Conservation (phyloP, 1,140 invertebrate species). For the Drosophila repletoides region DNA sequence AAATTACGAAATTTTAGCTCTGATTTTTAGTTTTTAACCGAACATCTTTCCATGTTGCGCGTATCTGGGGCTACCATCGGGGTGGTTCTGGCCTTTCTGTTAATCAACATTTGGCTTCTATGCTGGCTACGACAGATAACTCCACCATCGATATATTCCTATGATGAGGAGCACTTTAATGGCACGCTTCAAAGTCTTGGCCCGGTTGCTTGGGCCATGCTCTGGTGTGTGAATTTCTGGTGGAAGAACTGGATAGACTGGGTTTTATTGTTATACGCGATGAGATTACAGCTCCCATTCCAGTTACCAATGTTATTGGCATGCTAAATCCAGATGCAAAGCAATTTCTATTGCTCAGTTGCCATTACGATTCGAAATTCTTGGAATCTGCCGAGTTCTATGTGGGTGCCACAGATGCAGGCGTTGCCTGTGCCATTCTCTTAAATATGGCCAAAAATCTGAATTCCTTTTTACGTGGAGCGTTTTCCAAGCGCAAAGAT, state of each 20-base stretch:
- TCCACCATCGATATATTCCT: neutral
- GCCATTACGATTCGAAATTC: conserved; percentile 27
- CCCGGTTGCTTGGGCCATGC: conserved; percentile 87
- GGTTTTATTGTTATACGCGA: neutral
- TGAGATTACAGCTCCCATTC: neutral
- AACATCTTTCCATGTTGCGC: neutral
- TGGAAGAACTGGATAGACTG: neutral
- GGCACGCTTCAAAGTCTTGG: conserved; percentile 86
- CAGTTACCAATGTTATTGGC: conserved; percentile 10
- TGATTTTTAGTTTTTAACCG: neutral
- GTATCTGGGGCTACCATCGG: neutral
- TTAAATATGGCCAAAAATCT: conserved; percentile 14
- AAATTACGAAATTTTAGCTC: neutral
- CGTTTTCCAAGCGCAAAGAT: neutral
- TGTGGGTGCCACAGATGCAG: conserved; percentile 21
- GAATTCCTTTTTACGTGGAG: neutral
- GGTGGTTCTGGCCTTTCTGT: neutral
- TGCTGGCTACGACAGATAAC: neutral
- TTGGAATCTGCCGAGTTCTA: neutral
- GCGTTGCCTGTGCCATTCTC: conserved; percentile 21
- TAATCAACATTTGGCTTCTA: neutral
- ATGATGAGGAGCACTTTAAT: conserved; percentile 85
- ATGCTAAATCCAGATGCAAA: conserved; percentile 3
- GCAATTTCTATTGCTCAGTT: conserved; percentile 19
- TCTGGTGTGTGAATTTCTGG: conserved; percentile 87